Conservation (phyloP, 2,797 vertebrate species). For the Columba guinea region DNA sequence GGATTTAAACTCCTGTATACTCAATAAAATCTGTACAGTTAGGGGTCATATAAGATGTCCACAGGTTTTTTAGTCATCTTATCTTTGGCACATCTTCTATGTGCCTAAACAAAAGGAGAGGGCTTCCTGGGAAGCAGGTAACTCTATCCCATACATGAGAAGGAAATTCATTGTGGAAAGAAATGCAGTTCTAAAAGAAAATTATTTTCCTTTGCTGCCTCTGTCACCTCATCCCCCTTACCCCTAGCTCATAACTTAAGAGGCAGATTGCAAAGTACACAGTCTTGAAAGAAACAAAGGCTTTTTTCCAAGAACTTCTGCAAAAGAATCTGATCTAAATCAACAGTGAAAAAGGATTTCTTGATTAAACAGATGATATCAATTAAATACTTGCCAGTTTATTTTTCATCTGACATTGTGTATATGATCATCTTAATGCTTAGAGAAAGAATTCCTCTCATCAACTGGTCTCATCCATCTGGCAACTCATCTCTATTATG, state of each 20-base stretch:
- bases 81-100: background rate
- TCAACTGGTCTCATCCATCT: background rate
- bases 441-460: constrained; percentile 27
- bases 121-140: background rate
- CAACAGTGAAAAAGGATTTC: background rate
- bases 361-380: constrained; percentile 31
- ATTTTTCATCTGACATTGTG: constrained; percentile 30
- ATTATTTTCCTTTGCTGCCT: background rate
- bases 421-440: constrained; percentile 22
- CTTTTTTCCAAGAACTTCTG: background rate
- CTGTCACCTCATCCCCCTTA: background rate
- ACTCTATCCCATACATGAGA: background rate
- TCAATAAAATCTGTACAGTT: background rate
- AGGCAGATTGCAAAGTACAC: background rate
- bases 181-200: background rate
- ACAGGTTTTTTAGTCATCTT: background rate
- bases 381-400: constrained; percentile 33
- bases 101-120: background rate
- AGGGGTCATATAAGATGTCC: background rate
- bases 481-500: background rate
- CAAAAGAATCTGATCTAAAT: constrained; percentile 21
- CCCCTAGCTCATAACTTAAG: background rate
- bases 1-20: background rate
- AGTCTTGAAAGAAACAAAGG: background rate
- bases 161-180: background rate